Percentiles rank a stretch among this genome's conserved stretches.
Evolutionary conservation across 2,797 vertebrate species (phyloP).

Genomic region (Sphenopsis melanotis): DNA sequence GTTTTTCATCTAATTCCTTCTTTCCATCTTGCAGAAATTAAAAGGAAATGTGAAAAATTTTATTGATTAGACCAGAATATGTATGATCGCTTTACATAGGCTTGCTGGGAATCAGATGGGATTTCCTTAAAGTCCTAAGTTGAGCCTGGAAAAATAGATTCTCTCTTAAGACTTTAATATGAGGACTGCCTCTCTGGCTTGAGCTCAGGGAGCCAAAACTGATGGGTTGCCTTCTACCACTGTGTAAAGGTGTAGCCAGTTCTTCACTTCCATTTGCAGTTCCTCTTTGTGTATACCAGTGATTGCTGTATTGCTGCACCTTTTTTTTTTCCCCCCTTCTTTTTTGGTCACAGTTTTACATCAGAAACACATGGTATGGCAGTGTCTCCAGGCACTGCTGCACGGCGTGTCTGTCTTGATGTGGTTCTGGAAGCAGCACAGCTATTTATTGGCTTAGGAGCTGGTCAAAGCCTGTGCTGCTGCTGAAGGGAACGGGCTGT

Average conservation of each 20-base stretch:
- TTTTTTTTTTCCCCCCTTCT: fast-evolving
- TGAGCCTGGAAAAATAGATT: neutral
- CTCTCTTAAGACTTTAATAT: neutral
- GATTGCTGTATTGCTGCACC: neutral
- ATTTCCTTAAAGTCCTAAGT: neutral
- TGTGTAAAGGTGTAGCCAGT: neutral
- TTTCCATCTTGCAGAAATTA: neutral
- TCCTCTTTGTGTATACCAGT: neutral
- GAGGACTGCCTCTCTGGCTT: neutral
- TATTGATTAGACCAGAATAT: neutral
- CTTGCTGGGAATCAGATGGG: neutral
- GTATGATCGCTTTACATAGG: fast-evolving
- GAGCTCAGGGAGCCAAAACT: neutral
- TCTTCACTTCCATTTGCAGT: neutral
- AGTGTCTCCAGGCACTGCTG: neutral
- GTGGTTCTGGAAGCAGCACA: constrained; percentile 8
- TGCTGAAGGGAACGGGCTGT: constrained; percentile 22
- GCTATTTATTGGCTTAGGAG: constrained; percentile 13
- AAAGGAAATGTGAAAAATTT: neutral
- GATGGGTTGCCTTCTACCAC: neutral
- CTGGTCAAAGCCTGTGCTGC: neutral
- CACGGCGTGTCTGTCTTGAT: neutral
- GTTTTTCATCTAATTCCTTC: neutral
- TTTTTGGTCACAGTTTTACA: neutral
- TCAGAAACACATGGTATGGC: neutral